phyloP scores from a whole-genome alignment of 1,140 invertebrate genomes.

The Phymastichus coffea region DNA sequence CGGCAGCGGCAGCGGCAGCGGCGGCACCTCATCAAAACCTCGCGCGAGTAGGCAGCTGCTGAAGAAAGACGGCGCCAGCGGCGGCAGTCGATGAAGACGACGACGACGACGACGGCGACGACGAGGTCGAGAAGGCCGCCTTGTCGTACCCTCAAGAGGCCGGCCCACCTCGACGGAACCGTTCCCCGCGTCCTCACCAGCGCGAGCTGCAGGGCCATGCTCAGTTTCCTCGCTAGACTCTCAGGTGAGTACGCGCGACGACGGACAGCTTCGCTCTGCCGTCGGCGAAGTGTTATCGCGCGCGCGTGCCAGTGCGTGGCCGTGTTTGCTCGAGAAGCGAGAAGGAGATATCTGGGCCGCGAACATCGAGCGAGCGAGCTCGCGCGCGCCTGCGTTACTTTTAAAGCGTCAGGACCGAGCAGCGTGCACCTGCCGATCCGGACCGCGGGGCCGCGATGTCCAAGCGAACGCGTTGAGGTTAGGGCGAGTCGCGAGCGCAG shows the following conservation, averaged over 20 bases:
- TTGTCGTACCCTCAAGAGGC: not conserved
- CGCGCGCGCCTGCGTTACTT: too few relatives aligned
- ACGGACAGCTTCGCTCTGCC: not conserved
- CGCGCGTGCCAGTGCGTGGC: too few relatives aligned
- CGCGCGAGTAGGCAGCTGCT: too few relatives aligned
- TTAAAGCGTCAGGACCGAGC: too few relatives aligned
- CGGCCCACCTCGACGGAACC: not conserved
- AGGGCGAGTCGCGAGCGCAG: too few relatives aligned
- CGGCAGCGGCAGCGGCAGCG: not conserved
- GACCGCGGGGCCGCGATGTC: too few relatives aligned
- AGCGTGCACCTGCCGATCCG: too few relatives aligned
- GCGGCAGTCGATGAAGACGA: not conserved
- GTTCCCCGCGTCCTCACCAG: not conserved
- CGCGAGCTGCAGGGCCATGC: constrained; percentile 37
- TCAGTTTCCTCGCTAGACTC: constrained; percentile 48
- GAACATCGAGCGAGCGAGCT: too few relatives aligned
- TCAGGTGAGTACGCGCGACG: constrained; percentile 50
- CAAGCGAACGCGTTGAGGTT: too few relatives aligned
- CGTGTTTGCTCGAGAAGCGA: too few relatives aligned
- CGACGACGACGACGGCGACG: not conserved
- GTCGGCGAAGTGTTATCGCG: not conserved
- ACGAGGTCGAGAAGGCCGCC: not conserved
- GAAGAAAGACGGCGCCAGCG: not conserved
- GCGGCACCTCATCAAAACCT: too few relatives aligned
- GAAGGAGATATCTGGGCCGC: too few relatives aligned